These are phyloP conservation scores for Sebastiscus albofasciatus DNA, from an alignment of 2,797 vertebrate species.

Conservation along the genomic window DNA sequence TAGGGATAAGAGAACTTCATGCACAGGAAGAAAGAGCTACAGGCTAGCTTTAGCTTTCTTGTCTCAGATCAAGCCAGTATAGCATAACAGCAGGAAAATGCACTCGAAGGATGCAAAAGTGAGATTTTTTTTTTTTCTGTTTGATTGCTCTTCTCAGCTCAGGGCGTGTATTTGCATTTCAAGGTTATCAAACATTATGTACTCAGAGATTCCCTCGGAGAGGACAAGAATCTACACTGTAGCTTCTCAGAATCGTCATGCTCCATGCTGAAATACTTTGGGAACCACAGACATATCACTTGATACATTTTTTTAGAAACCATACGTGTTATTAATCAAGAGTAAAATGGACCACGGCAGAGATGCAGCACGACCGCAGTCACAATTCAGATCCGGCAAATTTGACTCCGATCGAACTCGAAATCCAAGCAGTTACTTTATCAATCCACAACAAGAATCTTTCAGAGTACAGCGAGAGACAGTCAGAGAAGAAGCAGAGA, in stretches of 20 bases:
- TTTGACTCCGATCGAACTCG: not conserved
- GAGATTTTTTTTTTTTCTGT: not conserved
- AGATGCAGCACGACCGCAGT: not conserved
- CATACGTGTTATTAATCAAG: constrained; percentile 2
- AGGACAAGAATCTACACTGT: not conserved
- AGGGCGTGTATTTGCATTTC: not conserved
- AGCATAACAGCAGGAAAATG: constrained; percentile 47
- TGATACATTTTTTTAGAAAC: constrained; percentile 5
- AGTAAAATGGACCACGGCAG: not conserved
- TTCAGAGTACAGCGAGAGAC: not conserved
- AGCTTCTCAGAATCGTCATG: constrained; percentile 44
- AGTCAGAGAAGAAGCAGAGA: not conserved
- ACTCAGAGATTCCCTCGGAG: not conserved
- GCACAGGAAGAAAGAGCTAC: constrained; percentile 43
- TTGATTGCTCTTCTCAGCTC: constrained; percentile 2
- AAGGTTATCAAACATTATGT: not conserved
- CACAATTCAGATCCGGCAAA: not conserved
- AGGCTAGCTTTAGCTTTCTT: constrained; percentile 29
- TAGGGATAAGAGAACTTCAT: constrained; percentile 44
- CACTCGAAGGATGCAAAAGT: constrained; percentile 44
- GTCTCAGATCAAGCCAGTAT: constrained; percentile 33
- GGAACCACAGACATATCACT: constrained; percentile 7
- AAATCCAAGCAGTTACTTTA: not conserved
- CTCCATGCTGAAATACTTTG: constrained; percentile 47
- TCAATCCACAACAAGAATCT: not conserved